Evolutionary conservation across 2,113 vertebrate species (phyloP).

Genomic region (Rhagologus leucostigma): DNA sequence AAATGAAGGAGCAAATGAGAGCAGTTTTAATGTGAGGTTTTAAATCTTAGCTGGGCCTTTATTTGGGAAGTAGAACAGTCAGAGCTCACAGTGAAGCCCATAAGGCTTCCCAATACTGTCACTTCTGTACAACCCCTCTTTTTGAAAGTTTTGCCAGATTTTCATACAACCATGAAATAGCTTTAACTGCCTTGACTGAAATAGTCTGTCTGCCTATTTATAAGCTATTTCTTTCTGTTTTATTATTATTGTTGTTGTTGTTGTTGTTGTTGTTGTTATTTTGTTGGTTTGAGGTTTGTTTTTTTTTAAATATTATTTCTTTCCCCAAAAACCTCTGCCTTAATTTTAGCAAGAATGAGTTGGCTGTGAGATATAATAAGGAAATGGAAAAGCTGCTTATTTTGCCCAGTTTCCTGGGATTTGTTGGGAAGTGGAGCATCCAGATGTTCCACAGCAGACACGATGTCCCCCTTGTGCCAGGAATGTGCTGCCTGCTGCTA

Average conservation of each 20-base stretch:
- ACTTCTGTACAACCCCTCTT: neutral
- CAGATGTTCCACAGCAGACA: neutral
- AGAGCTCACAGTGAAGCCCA: neutral
- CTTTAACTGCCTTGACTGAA: neutral
- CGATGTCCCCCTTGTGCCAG: neutral
- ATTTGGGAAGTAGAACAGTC: neutral
- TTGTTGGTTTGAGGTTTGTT: neutral
- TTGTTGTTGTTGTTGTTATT: neutral
- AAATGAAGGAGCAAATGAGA: slow-evolving; percentile 16
- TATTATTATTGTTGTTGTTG: no score
- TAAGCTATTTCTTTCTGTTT: neutral
- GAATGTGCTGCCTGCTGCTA: neutral
- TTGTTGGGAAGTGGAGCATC: neutral
- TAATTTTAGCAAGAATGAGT: neutral
- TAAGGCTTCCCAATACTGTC: neutral
- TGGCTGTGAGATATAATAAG: neutral
- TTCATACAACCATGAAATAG: neutral
- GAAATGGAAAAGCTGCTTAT: neutral
- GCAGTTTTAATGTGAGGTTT: neutral
- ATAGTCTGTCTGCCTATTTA: neutral
- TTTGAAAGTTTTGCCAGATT: neutral
- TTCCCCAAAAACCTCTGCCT: neutral
- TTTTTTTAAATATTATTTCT: neutral
- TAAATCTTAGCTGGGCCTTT: neutral
- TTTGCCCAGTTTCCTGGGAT: neutral